A percentile compares a stretch with the other conserved stretches of the same genome.
Evolutionary conservation across 2,797 vertebrate genomes (phyloP).

Genomic region (Chanos chanos): DNA sequence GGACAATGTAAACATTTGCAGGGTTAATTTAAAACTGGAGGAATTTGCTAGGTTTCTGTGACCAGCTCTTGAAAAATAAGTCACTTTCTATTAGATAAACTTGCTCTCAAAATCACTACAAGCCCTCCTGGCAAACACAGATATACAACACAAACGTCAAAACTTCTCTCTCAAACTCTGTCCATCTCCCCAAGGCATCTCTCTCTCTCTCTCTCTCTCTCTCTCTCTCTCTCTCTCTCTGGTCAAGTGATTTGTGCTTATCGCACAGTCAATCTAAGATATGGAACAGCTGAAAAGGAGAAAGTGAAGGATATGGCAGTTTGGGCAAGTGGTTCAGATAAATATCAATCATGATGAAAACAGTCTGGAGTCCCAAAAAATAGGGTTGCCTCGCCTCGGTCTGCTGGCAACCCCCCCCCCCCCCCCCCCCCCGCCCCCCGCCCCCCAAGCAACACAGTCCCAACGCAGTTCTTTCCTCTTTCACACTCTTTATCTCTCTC

Average conservation of each 20-base stretch:
- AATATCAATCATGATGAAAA: slow-evolving; percentile 20
- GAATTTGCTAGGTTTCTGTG: no score
- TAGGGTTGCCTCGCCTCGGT: background rate
- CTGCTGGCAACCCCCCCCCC: background rate
- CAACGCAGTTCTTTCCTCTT: slow-evolving; percentile 30
- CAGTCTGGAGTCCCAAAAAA: slow-evolving; percentile 9
- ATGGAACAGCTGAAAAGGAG: background rate
- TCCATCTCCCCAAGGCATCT: background rate
- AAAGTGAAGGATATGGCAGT: background rate
- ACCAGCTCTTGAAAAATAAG: no score
- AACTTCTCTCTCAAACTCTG: no score
- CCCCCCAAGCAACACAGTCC: slow-evolving; percentile 10
- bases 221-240: no score
- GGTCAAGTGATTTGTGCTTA: no score
- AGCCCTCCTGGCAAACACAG: no score
- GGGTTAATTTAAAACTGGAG: no score
- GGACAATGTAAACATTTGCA: no score
- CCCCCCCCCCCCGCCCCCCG: background rate
- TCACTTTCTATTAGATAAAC: no score
- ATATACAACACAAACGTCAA: no score
- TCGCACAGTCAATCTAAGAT: slow-evolving; percentile 2
- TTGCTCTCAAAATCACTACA: no score
- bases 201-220: no score
- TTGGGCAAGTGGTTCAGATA: background rate
- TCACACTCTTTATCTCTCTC: slow-evolving; percentile 54